A percentile compares a stretch with the other conserved stretches of the same genome.
phyloP scores from a whole-genome alignment of 2,888 invertebrate genomes.

The Polia nebulosa region DNA sequence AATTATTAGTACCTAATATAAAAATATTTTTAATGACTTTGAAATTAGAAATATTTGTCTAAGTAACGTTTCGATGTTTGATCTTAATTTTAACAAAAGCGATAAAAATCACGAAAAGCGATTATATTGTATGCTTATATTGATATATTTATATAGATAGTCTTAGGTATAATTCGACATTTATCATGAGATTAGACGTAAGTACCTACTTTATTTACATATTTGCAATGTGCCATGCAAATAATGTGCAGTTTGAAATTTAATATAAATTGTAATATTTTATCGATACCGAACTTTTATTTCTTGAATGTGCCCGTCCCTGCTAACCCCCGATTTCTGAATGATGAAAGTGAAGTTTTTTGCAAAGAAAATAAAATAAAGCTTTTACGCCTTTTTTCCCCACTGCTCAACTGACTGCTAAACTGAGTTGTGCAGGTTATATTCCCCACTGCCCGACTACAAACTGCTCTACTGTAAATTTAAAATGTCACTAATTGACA shows the following conservation, averaged over 20 bases:
- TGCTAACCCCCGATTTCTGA: neutral
- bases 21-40: neutral
- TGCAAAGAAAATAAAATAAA: too few species aligned
- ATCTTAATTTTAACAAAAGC: constrained; percentile 4
- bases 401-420: too few species aligned
- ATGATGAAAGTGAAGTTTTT: neutral
- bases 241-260: constrained; percentile 4
- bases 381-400: too few species aligned
- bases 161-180: neutral
- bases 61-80: neutral
- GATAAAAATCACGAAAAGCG: neutral
- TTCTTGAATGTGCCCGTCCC: neutral
- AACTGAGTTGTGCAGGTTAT: too few species aligned
- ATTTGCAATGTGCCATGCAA: constrained; percentile 8
- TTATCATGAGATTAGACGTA: neutral
- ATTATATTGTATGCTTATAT: neutral
- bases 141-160: neutral
- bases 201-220: neutral
- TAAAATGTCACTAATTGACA: too few species aligned
- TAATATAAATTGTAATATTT: constrained; percentile 10
- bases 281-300: neutral
- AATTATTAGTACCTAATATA: too few species aligned
- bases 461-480: too few species aligned
- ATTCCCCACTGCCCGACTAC: too few species aligned
- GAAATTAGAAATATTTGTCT: neutral